These are phyloP conservation scores for Drosophila fulvimacula DNA, from an alignment of 2,888 invertebrate genomes.

Conservation along the genomic window DNA sequence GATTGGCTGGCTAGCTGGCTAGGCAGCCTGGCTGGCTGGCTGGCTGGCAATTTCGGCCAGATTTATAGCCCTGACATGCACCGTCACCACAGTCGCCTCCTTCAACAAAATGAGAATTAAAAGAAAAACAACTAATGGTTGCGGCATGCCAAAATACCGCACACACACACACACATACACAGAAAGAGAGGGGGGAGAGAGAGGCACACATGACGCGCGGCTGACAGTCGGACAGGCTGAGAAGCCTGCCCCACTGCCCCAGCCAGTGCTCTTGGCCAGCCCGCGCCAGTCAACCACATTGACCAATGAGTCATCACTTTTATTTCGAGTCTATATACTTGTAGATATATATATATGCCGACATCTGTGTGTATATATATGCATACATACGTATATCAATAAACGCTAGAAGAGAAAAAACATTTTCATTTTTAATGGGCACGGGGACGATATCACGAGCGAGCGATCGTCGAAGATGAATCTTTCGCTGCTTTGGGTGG, in stretches of 20 bases:
- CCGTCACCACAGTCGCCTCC: constrained; percentile 67
- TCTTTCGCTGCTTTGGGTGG: constrained; percentile 2
- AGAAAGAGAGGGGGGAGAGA: neutral
- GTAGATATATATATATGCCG: neutral
- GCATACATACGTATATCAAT: neutral
- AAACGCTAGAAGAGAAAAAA: constrained; percentile 22
- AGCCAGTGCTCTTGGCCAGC: constrained; percentile 9
- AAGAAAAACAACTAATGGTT: constrained; percentile 46
- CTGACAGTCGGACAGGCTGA: constrained; percentile 37
- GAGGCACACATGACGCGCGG: constrained; percentile 51
- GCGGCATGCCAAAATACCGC: constrained; percentile 38
- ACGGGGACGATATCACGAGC: constrained; percentile 56
- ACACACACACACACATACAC: constrained; percentile 51
- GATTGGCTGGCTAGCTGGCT: constrained; percentile 29
- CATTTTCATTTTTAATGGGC: constrained; percentile 54
- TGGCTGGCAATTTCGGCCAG: constrained; percentile 67
- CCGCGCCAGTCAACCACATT: constrained; percentile 18
- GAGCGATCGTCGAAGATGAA: constrained; percentile 28
- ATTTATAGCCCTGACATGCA: constrained; percentile 75
- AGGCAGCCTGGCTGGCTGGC: constrained; percentile 13
- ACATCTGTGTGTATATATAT: neutral
- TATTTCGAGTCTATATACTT: constrained; percentile 74
- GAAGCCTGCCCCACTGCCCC: constrained; percentile 9
- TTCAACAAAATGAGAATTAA: constrained; percentile 15
- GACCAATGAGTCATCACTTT: constrained; percentile 76